Evolutionary conservation across 2,888 invertebrate species (phyloP).

Genomic region (Oxystoma pomonae): DNA sequence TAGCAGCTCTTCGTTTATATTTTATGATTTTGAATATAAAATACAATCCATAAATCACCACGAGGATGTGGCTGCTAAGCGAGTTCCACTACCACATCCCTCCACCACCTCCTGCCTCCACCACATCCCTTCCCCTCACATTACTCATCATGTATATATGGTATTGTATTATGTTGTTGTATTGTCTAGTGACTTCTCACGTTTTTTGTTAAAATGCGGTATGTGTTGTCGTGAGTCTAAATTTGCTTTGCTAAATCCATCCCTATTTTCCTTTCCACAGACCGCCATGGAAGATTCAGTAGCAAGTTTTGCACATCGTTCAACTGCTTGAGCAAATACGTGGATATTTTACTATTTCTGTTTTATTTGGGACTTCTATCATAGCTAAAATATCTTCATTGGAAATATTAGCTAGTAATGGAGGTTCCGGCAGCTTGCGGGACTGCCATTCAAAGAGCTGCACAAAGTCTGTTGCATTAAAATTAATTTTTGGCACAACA

Average conservation of each 20-base stretch:
- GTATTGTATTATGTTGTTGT: not conserved
- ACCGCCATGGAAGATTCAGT: not conserved
- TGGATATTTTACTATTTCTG: not conserved
- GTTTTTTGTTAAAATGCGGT: not conserved
- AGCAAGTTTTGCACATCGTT: not conserved
- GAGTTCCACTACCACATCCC: not conserved
- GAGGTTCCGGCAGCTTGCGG: not conserved
- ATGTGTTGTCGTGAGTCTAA: not conserved
- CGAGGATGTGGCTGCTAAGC: not conserved
- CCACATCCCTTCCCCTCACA: not conserved
- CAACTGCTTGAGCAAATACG: not conserved
- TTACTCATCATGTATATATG: not conserved
- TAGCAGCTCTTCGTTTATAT: not conserved
- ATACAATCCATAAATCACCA: not conserved
- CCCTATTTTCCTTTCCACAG: not conserved
- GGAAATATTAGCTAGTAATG: not conserved
- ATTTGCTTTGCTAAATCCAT: not conserved
- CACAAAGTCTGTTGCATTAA: not conserved
- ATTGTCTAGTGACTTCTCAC: not conserved
- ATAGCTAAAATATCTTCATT: not conserved
- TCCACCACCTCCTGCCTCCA: not conserved
- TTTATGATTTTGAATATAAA: not conserved
- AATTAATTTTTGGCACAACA: not conserved
- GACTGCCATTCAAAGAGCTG: not conserved
- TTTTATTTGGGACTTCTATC: not conserved